Base-by-base conservation (phyloP, 1,140 invertebrate species). In the Coboldia fuscipes region DNA sequence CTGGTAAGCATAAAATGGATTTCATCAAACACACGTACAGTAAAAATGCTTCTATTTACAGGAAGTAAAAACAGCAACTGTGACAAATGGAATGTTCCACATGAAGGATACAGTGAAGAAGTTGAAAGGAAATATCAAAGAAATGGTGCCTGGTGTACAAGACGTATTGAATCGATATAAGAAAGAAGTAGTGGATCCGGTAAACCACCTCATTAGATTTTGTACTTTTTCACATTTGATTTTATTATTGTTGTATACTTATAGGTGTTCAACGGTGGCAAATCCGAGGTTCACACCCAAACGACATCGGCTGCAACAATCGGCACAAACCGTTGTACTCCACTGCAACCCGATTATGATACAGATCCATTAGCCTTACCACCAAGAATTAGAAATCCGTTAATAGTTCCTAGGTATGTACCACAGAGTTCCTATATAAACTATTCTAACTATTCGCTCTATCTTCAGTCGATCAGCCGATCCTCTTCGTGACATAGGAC, bases 401-500 rank as follows among this genome's bases (percentile, higher is more conserved):
- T 21, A 13, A 9, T 26, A 33, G 16, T 15, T 6, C 13, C 19
- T 18, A 30, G 26, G n/a, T 40, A 19, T 37, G 29, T 41, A 17
- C 48, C 45, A 16, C 36, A 55, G 48, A 52, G 43, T 46, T 26
- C 33, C 48, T 18, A 23, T 23, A 48, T 53, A 23, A 47, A 44
- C 26, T 27, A 48, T 27, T 34, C 23, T 37, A n/a, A n/a, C n/a
- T 19, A 20, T 35, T 36, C 32, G 13, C n/a, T 22, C 18, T 13
- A 36, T 12, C 21, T 27, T 35, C 8, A 28, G 15, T 30, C 16
- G 18, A 26, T 19, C 18, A 17, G 8, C n/a, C 2, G 38, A 37
- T 34, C 47, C 56, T n/a, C n/a, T 47, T 45, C 36, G 52, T 16
- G 61, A 61, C 37, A 48, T 78, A 34, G 79, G 78, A 1, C 53